A percentile compares a stretch with the other conserved stretches of the same genome.
phyloP scores from a whole-genome alignment of 2,113 vertebrate species.

The Syngnathoides biaculeatus region DNA sequence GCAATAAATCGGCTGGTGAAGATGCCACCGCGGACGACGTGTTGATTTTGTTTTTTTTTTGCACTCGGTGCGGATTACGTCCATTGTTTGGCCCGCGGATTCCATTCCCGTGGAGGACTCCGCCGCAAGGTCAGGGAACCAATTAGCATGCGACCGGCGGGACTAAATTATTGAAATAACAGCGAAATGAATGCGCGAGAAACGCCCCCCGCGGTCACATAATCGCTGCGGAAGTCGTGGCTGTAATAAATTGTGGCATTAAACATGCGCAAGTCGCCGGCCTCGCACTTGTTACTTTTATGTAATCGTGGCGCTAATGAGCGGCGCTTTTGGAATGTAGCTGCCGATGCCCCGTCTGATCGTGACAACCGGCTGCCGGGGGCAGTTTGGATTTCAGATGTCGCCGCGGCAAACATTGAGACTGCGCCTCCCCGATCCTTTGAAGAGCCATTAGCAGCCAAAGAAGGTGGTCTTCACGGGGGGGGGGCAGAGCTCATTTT shows the following conservation, averaged over 20 bases:
- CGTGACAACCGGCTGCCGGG: too few species aligned
- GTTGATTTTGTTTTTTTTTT: not conserved
- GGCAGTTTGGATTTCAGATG: slow-evolving; percentile 46
- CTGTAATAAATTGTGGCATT: slow-evolving; percentile 6
- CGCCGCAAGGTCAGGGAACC: slow-evolving; percentile 31
- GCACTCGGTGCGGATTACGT: not conserved
- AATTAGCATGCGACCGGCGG: slow-evolving; percentile 26
- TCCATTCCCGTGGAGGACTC: slow-evolving; percentile 15
- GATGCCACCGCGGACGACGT: not conserved
- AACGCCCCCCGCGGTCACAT: slow-evolving; percentile 9
- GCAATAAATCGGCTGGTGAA: too few species aligned
- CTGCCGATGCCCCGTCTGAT: slow-evolving; percentile 17
- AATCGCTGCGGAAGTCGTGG: slow-evolving; percentile 16
- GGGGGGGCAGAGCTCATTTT: too few species aligned
- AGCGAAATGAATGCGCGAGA: slow-evolving; percentile 20
- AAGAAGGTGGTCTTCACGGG: too few species aligned
- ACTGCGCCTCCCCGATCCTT: slow-evolving; percentile 10
- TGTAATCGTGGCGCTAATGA: slow-evolving; percentile 23
- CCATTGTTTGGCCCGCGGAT: slow-evolving; percentile 12
- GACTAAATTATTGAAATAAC: slow-evolving; percentile 22
- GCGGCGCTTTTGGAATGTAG: slow-evolving; percentile 23
- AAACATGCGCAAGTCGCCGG: slow-evolving; percentile 18
- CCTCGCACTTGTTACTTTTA: slow-evolving; percentile 34
- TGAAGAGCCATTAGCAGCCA: slow-evolving; percentile 19
- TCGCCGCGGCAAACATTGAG: slow-evolving; percentile 28